Evolutionary conservation across 2,797 vertebrate species (phyloP), one percentile per base, ranked within the genome.

Genomic region (Macropus fuliginosus): DNA sequence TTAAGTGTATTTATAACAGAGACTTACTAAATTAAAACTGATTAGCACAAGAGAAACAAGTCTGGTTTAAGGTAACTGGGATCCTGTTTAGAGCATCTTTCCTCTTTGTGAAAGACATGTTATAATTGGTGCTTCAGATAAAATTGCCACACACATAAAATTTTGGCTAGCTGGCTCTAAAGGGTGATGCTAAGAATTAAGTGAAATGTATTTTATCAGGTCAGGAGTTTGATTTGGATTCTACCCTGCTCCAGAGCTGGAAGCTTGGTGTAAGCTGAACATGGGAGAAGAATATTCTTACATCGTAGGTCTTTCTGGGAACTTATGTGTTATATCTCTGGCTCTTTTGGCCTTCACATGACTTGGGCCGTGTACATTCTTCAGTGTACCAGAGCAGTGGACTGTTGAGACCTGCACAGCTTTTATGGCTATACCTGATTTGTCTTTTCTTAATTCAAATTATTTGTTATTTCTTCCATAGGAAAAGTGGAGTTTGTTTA

Each of bases 321-420:
- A 24, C 87, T 55, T 24, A 93, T 29, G 18, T 92, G 91, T 89
- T 46, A 52, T 8, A 52, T 52, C 93, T 97, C 54, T 94, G 54
- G 9, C 12, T 95, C 74, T 96, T 96, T 97, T 95, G 96, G 95
- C 24, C n/a, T 57, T 95, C 12, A 50, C 52, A 18, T 95, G 46
- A 94, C 46, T 55, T 56, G 91, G 81, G 56, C 57, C 12, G 55
- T 29, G 21, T 96, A 94, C 92, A 91, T 34, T 93, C 52, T 62
- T 27, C 89, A 91, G 10, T 95, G 74, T 52, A 62, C 94, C 95
- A 94, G 93, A 55, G 91, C 93, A 74, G 91, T 93, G 95, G 66
- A 94, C 74, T 91, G 66, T 95, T 96, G 94, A 92, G 94, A 91
- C 52, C 93, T 97, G 94, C 11, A 24, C n/a, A 14, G 1, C 66